phyloP scores from a whole-genome alignment of 2,888 invertebrate species.

The Lutraria lutraria region DNA sequence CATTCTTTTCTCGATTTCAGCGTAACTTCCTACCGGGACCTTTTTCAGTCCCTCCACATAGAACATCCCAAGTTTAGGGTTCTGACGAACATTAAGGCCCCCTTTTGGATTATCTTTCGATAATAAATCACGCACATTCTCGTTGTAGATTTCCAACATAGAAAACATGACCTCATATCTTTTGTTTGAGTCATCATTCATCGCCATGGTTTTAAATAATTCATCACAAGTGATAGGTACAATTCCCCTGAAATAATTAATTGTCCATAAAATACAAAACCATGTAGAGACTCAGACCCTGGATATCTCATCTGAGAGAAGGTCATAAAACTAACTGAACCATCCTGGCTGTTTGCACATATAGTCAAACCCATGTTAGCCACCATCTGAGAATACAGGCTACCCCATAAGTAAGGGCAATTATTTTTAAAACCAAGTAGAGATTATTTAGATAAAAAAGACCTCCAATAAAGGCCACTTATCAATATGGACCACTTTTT shows the following conservation, averaged over 20 bases:
- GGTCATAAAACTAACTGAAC: too few species aligned
- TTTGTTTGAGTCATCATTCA: constrained; percentile 81
- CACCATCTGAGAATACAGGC: too few species aligned
- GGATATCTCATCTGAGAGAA: too few species aligned
- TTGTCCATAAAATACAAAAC: too few species aligned
- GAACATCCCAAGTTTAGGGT: constrained; percentile 86
- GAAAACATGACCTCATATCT: constrained; percentile 87
- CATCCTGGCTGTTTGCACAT: too few species aligned
- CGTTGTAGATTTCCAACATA: constrained; percentile 87
- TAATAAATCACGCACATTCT: constrained; percentile 86
- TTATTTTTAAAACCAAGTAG: too few species aligned
- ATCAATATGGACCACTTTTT: too few species aligned
- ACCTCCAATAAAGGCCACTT: too few species aligned
- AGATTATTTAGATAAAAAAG: too few species aligned
- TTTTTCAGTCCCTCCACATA: constrained; percentile 86
- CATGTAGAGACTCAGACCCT: too few species aligned
- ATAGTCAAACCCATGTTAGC: too few species aligned
- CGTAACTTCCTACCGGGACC: constrained; percentile 87
- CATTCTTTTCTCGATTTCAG: constrained; percentile 86
- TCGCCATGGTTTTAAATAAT: constrained; percentile 85
- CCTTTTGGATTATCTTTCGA: constrained; percentile 86
- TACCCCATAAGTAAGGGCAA: too few species aligned
- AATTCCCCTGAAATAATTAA: constrained; percentile 84
- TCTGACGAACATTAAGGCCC: constrained; percentile 86
- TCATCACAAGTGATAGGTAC: constrained; percentile 87